These are phyloP conservation scores for Tipula vernalis DNA, from an alignment of 2,888 invertebrate species.

Conservation along the genomic window DNA sequence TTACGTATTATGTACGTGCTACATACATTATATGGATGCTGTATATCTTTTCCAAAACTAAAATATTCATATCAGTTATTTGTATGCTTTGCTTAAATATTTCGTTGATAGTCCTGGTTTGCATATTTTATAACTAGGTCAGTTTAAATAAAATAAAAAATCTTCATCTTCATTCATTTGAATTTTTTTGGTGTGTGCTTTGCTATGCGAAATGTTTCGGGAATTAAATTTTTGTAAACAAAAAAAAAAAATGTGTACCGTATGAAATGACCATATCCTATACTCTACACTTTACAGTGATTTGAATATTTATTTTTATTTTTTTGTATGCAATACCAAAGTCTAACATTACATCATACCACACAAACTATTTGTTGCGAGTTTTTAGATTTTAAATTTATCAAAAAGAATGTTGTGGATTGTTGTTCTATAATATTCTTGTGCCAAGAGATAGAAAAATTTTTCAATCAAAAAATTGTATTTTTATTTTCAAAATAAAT, in stretches of 20 bases:
- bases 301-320: neutral
- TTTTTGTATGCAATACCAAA: neutral
- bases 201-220: neutral
- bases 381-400: neutral
- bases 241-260: neutral
- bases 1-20: neutral
- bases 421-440: neutral
- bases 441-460: neutral
- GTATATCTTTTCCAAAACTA: neutral
- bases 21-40: neutral
- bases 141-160: neutral
- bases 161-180: neutral
- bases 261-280: neutral
- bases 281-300: neutral
- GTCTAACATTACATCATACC: neutral
- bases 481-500: neutral
- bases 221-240: neutral
- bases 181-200: neutral
- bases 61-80: neutral
- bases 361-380: neutral
- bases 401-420: neutral
- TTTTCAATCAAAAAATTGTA: neutral
- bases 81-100: neutral
- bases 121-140: neutral
- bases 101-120: neutral